Evolutionary conservation across 2,113 vertebrate species (phyloP).

Genomic region (Psephotus haematonotus): DNA sequence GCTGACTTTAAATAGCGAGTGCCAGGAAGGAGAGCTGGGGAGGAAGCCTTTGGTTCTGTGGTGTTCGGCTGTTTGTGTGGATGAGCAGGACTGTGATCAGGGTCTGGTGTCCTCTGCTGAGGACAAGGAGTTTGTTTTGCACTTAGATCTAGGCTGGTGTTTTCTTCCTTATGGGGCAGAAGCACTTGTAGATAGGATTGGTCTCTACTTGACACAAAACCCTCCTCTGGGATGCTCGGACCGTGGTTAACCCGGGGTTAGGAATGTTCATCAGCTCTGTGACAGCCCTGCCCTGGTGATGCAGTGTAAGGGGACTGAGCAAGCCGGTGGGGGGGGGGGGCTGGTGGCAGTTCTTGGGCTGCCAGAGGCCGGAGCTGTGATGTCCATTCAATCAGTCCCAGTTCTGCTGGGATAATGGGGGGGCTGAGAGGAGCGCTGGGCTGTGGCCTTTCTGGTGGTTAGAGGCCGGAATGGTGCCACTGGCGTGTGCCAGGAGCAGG

Average conservation of each 20-base stretch:
- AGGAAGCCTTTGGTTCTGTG: neutral
- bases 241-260: neutral
- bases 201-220: neutral
- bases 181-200: neutral
- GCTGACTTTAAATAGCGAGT: neutral
- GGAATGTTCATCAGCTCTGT: neutral
- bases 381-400: neutral
- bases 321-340: neutral
- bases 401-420: fast-evolving
- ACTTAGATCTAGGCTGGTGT: neutral
- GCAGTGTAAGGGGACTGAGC: neutral
- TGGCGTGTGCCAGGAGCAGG: neutral
- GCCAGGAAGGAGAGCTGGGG: neutral
- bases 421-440: neutral
- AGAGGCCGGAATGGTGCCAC: neutral
- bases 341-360: neutral
- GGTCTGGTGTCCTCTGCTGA: neutral
- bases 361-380: neutral
- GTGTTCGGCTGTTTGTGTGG: fast-evolving
- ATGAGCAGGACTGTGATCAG: neutral
- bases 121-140: neutral
- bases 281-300: neutral
- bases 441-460: neutral
- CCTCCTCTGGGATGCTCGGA: neutral
- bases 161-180: neutral